Evolutionary conservation across 2,888 invertebrate genomes (phyloP), one percentile per base, ranked within the genome.

Genomic region (Brachyptera risi): DNA sequence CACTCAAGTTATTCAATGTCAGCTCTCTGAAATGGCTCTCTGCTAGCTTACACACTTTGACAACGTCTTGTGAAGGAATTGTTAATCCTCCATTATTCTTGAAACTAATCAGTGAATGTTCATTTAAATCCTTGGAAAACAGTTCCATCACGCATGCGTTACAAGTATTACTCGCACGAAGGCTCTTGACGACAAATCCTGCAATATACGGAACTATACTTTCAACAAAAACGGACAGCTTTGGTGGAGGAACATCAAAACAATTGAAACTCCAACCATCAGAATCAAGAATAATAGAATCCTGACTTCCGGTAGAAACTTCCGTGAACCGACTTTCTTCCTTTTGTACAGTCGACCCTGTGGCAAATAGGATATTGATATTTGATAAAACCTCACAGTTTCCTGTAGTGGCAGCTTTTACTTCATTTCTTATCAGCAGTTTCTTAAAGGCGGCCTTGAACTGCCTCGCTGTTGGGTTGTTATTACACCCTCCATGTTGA

Each of bases 401-500:
- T 38, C 31, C 35, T 23, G 63, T 15, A 31, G 31, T 23, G 3
- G 31, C 49, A 4, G n/a, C 24, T 40, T n/a, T 38, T 1, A 23
- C 26, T 37, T 60, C 24, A 26, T 15, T 56, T 17, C 40, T 19
- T n/a, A 59, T 49, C 31, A 59, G 49, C 9, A 21, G 31, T 54
- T 42, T 62, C 23, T 40, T 42, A 26, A 23, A 58, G 1, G 38
- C 58, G 11, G 58, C 3, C 40, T 40, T 35, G 21, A 58, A 58
- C 40, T 58, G 49, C 31, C 23, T 24, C 21, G 35, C 50, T 4
- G 59, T 60, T n/a, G n/a, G 65, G 27, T 66, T 65, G 31, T 62
- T 62, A 47, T 65, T 66, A n/a, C 59, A 65, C 1, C 63, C 64
- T 9, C 63, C 58, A 17, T 40, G 44, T 19, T 23, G 17, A 24